These are phyloP conservation scores for Nannospalax galili DNA, from an alignment of 2,113 vertebrate genomes.

Conservation along the genomic window DNA sequence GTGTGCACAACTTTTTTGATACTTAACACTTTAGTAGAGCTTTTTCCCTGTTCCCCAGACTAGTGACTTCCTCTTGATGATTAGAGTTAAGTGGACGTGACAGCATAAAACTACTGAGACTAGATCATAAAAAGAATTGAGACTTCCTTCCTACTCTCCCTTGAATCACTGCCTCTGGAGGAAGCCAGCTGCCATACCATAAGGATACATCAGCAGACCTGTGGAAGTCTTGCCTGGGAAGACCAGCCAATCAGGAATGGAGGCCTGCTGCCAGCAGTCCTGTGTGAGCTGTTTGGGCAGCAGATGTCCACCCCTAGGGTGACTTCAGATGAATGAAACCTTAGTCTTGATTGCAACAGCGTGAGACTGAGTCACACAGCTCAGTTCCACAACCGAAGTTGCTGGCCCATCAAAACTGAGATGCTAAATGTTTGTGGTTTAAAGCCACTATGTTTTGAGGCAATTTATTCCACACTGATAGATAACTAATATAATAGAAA, in stretches of 20 bases:
- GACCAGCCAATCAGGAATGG: not conserved
- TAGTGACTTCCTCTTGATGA: not conserved
- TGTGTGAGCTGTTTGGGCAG: not conserved
- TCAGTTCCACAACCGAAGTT: not conserved
- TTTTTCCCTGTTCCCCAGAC: not conserved
- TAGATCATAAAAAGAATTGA: not conserved
- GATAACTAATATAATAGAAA: not conserved
- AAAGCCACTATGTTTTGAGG: constrained; percentile 28
- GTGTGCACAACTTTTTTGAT: not conserved
- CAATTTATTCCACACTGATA: not conserved
- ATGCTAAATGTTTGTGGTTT: not conserved
- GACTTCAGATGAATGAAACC: not conserved
- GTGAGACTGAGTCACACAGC: constrained; percentile 37
- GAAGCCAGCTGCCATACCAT: not conserved
- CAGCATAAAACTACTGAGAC: not conserved
- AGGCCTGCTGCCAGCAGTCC: not conserved
- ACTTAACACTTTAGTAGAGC: not conserved
- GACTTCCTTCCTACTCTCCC: not conserved
- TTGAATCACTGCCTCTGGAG: not conserved
- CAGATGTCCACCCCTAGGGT: not conserved
- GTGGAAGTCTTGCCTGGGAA: not conserved
- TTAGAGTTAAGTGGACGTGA: not conserved
- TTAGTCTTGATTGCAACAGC: not conserved
- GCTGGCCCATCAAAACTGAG: not conserved
- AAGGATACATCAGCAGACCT: not conserved